These are phyloP conservation scores for Hirundo rustica DNA, from an alignment of 2,797 vertebrate genomes.

Conservation along the genomic window DNA sequence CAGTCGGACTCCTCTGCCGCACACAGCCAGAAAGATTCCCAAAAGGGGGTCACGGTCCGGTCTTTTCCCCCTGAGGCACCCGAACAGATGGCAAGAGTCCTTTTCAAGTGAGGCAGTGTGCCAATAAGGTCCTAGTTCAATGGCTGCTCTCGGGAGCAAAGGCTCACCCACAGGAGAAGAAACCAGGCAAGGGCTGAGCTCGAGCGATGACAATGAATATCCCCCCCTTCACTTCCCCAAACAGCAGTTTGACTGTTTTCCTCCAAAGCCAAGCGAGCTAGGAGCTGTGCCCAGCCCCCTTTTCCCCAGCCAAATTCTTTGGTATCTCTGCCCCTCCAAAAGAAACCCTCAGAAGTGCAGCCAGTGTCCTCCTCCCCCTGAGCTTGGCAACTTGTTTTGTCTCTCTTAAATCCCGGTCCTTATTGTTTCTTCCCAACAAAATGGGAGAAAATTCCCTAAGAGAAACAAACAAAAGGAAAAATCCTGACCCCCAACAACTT, in stretches of 20 bases:
- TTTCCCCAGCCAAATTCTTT: neutral
- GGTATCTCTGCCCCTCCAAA: neutral
- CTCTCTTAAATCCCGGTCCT: neutral
- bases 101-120: too few relatives aligned
- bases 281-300: neutral
- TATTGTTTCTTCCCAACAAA: neutral
- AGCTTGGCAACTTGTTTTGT: neutral
- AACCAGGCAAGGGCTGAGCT: too few relatives aligned
- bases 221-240: too few relatives aligned
- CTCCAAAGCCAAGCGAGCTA: neutral
- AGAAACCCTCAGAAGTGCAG: neutral
- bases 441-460: neutral
- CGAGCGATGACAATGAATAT: too few relatives aligned
- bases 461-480: neutral
- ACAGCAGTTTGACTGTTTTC: too few relatives aligned
- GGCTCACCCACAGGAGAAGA: too few relatives aligned
- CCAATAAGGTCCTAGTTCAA: too few relatives aligned
- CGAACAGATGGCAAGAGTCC: too few relatives aligned
- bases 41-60: too few relatives aligned
- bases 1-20: fast-evolving
- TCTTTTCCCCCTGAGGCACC: too few relatives aligned
- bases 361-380: neutral
- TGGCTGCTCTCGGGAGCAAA: too few relatives aligned
- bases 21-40: too few relatives aligned
- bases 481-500: neutral